phyloP scores from a whole-genome alignment of 2,888 invertebrate species.

The Apotomis capreana region DNA sequence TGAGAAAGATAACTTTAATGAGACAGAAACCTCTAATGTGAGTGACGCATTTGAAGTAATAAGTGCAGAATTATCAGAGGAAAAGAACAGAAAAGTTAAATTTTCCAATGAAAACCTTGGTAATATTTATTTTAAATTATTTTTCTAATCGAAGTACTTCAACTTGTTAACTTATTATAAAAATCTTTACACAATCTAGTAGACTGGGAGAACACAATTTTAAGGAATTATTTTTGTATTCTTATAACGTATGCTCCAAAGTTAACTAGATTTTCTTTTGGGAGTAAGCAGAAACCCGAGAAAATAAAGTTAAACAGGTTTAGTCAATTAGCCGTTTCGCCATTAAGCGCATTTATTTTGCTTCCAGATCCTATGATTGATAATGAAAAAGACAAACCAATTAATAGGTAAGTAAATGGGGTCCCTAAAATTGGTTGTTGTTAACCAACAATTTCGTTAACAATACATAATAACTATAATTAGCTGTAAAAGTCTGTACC shows the following conservation, averaged over 20 bases:
- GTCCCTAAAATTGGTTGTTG: too few relatives aligned
- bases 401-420: slow-evolving; percentile 8
- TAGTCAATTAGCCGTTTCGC: too few relatives aligned
- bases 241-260: too few relatives aligned
- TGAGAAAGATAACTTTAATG: not conserved
- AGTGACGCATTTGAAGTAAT: slow-evolving; percentile 48
- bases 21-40: slow-evolving; percentile 43
- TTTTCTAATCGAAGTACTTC: slow-evolving; percentile 38
- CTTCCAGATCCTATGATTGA: slow-evolving; percentile 18
- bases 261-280: too few relatives aligned
- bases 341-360: not conserved
- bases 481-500: too few relatives aligned
- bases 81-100: slow-evolving; percentile 66
- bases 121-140: slow-evolving; percentile 56
- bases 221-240: too few relatives aligned
- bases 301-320: too few relatives aligned
- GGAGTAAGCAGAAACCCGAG: too few relatives aligned
- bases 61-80: slow-evolving; percentile 53
- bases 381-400: slow-evolving; percentile 3
- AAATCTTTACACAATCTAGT: not conserved
- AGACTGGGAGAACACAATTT: too few relatives aligned
- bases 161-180: not conserved
- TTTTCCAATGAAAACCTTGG: slow-evolving; percentile 64
- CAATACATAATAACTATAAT: too few relatives aligned
- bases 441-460: too few relatives aligned